These are phyloP conservation scores for Ophioninae sp. DNA, from an alignment of 2,888 invertebrate genomes.

Conservation along the genomic window DNA sequence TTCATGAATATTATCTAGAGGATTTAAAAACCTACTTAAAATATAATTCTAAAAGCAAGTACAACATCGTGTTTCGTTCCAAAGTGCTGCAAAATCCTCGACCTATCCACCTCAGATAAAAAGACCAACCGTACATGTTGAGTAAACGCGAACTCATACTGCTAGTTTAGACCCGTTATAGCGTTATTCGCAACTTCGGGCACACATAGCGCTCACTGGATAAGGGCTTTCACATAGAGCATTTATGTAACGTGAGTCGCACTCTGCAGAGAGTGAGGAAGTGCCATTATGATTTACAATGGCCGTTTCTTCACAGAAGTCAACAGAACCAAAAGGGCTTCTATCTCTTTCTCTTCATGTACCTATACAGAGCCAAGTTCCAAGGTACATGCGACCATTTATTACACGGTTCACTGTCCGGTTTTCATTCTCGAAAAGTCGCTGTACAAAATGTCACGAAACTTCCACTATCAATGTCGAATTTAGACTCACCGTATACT, in stretches of 20 bases:
- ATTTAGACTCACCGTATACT: no score
- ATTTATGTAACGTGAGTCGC: conserved; percentile 16
- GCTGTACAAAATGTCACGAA: no score
- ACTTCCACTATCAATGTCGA: no score
- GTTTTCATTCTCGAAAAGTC: no score
- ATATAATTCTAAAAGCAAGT: background rate
- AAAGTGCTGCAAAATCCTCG: conserved; percentile 30
- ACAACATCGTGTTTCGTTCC: conserved; percentile 14
- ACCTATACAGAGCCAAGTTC: background rate
- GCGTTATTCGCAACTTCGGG: conserved; percentile 11
- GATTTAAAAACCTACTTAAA: conserved; percentile 1
- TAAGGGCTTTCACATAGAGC: conserved; percentile 8
- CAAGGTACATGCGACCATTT: background rate
- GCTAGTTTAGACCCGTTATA: conserved; percentile 25
- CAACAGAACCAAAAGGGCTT: background rate
- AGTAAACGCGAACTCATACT: conserved; percentile 6
- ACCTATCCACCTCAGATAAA: background rate
- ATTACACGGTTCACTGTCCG: no score
- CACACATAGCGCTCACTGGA: background rate
- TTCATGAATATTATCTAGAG: background rate
- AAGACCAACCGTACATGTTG: background rate
- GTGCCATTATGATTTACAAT: conserved; percentile 29
- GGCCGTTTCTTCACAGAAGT: conserved; percentile 4
- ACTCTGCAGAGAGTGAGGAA: background rate
- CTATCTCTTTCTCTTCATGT: background rate